Conservation (phyloP, 2,113 vertebrate genomes). For the Daphoenositta chrysoptera region DNA sequence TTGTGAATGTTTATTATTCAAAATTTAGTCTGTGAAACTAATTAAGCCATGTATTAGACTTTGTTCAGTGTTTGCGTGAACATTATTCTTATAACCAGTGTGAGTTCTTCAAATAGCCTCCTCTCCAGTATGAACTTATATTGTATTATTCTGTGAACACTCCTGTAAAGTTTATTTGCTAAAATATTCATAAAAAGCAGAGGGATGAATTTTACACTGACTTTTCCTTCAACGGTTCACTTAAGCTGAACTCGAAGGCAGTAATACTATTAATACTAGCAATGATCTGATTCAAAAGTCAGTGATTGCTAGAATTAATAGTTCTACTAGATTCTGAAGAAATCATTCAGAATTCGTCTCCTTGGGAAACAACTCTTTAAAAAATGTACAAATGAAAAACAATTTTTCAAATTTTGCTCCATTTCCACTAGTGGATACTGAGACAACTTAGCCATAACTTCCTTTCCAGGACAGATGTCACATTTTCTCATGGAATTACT, state of each 20-base stretch:
- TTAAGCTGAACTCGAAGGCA: neutral
- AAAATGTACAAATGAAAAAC: neutral
- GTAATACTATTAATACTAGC: neutral
- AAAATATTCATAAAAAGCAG: neutral
- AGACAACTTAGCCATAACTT: neutral
- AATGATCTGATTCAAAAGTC: neutral
- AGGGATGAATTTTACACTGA: neutral
- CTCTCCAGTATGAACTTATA: neutral
- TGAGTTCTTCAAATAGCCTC: neutral
- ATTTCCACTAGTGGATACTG: neutral
- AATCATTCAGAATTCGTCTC: neutral
- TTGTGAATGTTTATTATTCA: constrained; percentile 29
- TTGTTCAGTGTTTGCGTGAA: neutral
- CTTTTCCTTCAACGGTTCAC: neutral
- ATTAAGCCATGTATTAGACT: neutral
- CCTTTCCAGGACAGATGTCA: neutral
- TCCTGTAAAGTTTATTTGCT: neutral
- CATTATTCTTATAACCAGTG: neutral
- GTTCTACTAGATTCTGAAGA: neutral
- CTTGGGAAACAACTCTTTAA: neutral
- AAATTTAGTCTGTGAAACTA: constrained; percentile 7
- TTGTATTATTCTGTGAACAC: neutral
- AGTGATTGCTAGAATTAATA: neutral
- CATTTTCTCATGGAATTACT: neutral
- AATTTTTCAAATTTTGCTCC: neutral